Conservation (phyloP, 2,797 vertebrate genomes). For the Paedocypris micromegethes region DNA sequence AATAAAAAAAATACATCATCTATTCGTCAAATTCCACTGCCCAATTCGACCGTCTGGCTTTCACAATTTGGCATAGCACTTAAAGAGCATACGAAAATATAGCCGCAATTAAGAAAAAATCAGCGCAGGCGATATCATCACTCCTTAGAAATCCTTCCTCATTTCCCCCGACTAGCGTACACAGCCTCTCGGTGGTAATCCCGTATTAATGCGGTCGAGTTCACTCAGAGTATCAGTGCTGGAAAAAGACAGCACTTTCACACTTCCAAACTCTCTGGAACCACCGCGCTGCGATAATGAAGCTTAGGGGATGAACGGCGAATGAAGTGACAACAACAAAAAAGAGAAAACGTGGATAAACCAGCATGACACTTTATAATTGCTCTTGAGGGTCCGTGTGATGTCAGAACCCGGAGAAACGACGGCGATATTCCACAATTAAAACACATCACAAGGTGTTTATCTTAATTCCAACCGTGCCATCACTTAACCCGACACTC, state of each 20-base stretch:
- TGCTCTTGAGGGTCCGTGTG: constrained; percentile 76
- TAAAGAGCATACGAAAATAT: constrained; percentile 59
- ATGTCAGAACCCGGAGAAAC: constrained; percentile 67
- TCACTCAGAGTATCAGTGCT: constrained; percentile 88
- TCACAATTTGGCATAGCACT: constrained; percentile 53
- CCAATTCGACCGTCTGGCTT: constrained; percentile 47
- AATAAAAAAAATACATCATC: constrained; percentile 35
- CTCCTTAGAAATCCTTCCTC: constrained; percentile 68
- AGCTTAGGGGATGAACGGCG: constrained; percentile 63
- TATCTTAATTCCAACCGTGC: constrained; percentile 66
- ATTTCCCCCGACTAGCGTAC: constrained; percentile 72
- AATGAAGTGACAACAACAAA: constrained; percentile 53
- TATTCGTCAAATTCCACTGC: constrained; percentile 53
- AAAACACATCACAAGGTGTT: constrained; percentile 76
- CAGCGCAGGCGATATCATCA: constrained; percentile 32
- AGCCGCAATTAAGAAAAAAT: constrained; percentile 70
- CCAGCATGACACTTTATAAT: constrained; percentile 78
- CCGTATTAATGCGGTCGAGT: constrained; percentile 79
- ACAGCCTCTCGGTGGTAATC: constrained; percentile 71
- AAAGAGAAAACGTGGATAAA: constrained; percentile 54
- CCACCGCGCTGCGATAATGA: constrained; percentile 79
- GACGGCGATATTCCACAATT: constrained; percentile 80
- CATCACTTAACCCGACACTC: constrained; percentile 45
- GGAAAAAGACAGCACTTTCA: constrained; percentile 84
- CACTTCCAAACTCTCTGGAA: constrained; percentile 81